Conservation (phyloP, 2,888 invertebrate species). For the Drosophila pseudotakahashii region DNA sequence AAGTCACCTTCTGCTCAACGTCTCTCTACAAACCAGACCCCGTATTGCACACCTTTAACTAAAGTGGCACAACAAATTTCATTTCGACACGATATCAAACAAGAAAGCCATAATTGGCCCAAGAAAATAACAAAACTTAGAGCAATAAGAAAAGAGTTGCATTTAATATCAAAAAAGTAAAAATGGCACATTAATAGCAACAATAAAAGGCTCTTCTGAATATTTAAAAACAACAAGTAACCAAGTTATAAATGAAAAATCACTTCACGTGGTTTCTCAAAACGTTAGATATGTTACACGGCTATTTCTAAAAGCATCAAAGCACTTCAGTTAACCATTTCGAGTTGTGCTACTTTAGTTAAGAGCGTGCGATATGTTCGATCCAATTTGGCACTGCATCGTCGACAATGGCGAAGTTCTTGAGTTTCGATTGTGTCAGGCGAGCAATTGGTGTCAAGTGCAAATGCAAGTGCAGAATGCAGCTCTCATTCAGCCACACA, state of each 20-base stretch:
- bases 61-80: slow-evolving; percentile 23
- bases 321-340: neutral
- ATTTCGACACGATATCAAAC: no score
- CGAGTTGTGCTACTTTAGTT: slow-evolving; percentile 24
- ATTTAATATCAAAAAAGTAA: no score
- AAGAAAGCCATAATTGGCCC: no score
- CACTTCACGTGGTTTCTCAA: no score
- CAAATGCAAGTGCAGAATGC: slow-evolving; percentile 45
- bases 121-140: no score
- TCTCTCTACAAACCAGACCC: slow-evolving; percentile 20
- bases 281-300: neutral
- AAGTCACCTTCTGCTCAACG: neutral
- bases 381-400: slow-evolving; percentile 62
- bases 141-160: no score
- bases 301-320: neutral
- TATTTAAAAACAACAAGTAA: no score
- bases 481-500: slow-evolving; percentile 51
- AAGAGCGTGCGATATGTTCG: slow-evolving; percentile 17
- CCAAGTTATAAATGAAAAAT: no score
- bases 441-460: slow-evolving; percentile 60
- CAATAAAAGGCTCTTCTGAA: neutral
- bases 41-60: slow-evolving; percentile 16
- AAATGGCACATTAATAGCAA: no score
- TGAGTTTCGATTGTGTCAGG: slow-evolving; percentile 55
- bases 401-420: slow-evolving; percentile 42